Conservation (phyloP, 2,888 invertebrate species). For the Ferrisia virgata region DNA sequence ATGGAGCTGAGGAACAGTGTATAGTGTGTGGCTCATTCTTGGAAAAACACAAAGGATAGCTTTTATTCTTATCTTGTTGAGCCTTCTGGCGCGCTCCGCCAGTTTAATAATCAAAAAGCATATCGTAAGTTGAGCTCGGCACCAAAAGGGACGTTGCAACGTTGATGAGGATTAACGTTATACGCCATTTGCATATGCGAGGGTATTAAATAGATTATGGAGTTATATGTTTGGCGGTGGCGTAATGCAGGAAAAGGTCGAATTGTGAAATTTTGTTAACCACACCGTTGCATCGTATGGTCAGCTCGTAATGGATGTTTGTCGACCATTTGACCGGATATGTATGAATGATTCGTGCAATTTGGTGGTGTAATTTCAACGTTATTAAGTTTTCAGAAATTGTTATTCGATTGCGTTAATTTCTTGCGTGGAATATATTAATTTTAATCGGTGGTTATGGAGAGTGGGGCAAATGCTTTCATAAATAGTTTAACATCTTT, state of each 20-base stretch:
- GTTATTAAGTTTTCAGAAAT: no score
- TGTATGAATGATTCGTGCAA: no score
- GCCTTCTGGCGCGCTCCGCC: not conserved
- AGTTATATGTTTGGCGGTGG: not conserved
- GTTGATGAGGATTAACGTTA: not conserved
- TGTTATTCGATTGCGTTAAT: no score
- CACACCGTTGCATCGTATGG: no score
- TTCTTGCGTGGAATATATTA: no score
- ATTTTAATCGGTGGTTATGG: no score
- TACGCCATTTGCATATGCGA: constrained; percentile 6
- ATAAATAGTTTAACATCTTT: no score
- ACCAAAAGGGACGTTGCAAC: not conserved
- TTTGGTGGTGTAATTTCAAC: no score
- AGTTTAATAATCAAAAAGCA: constrained; percentile 13
- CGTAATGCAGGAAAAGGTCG: not conserved
- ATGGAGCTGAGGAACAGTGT: not conserved
- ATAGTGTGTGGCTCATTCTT: not conserved
- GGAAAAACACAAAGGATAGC: constrained; percentile 25
- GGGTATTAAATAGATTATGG: not conserved
- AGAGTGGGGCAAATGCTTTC: no score
- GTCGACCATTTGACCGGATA: no score
- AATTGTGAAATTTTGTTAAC: not conserved
- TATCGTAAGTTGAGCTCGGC: not conserved
- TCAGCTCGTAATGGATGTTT: no score
- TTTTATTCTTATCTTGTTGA: constrained; percentile 20